phyloP scores from a whole-genome alignment of 2,797 vertebrate species.

The Oceanodroma leucorhoa region DNA sequence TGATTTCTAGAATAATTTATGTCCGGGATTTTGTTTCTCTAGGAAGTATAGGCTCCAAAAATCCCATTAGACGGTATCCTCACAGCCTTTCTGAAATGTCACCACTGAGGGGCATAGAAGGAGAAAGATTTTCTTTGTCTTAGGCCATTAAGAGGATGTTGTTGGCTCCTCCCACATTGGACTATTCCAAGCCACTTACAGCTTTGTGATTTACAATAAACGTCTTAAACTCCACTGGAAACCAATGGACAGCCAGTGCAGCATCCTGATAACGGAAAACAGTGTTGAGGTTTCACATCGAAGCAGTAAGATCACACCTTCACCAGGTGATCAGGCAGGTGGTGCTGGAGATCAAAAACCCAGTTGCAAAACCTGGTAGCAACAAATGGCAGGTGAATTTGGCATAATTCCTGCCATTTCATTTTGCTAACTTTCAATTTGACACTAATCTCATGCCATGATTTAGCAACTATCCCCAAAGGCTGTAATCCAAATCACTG shows the following conservation, averaged over 20 bases:
- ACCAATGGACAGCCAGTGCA: neutral
- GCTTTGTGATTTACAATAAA: neutral
- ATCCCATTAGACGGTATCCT: neutral
- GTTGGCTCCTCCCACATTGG: neutral
- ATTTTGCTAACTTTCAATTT: neutral
- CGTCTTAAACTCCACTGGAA: neutral
- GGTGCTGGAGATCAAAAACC: neutral
- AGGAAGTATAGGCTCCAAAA: neutral
- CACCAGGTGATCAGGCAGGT: neutral
- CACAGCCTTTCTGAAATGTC: neutral
- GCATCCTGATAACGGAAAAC: neutral
- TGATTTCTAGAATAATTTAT: neutral
- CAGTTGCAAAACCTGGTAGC: neutral
- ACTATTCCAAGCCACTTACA: neutral
- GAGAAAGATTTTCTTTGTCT: neutral
- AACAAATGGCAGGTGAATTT: neutral
- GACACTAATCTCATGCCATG: neutral
- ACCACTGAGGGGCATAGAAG: neutral
- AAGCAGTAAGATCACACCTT: neutral
- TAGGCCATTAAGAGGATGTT: neutral
- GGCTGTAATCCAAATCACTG: neutral
- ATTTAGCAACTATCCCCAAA: neutral
- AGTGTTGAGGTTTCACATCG: neutral
- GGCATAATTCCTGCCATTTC: neutral
- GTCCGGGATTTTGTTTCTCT: neutral